phyloP scores from a whole-genome alignment of 2,797 vertebrate species.

The Eutrigla gurnardus region DNA sequence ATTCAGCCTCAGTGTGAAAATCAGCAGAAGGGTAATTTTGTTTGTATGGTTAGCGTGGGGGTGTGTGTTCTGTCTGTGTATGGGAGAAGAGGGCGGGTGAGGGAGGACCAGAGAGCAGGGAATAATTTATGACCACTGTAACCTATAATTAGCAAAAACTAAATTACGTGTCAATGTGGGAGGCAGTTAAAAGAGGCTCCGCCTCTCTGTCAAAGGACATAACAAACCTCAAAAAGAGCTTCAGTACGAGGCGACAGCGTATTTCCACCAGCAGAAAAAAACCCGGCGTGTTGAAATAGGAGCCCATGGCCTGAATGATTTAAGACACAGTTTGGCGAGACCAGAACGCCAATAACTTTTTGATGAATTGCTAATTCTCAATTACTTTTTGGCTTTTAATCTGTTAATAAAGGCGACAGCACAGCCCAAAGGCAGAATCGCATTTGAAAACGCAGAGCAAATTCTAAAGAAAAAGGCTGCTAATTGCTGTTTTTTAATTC shows the following conservation, averaged over 20 bases:
- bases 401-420: constrained; percentile 54
- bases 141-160: constrained; percentile 84
- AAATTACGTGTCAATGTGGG: constrained; percentile 77
- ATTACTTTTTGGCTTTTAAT: constrained; percentile 69
- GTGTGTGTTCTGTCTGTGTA: constrained; percentile 47
- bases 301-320: constrained; percentile 57
- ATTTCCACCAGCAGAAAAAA: constrained; percentile 43
- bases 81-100: constrained; percentile 54
- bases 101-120: constrained; percentile 58
- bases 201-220: constrained; percentile 73
- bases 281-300: constrained; percentile 43
- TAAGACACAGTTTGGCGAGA: constrained; percentile 53
- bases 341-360: constrained; percentile 61
- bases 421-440: constrained; percentile 41
- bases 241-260: constrained; percentile 27
- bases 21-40: constrained; percentile 75
- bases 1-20: constrained; percentile 67
- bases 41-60: constrained; percentile 56
- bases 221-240: constrained; percentile 54
- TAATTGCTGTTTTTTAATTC: constrained; percentile 47
- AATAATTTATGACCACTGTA: constrained; percentile 80
- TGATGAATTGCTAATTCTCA: constrained; percentile 73
- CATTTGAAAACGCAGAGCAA: constrained; percentile 46
- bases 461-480: constrained; percentile 33
- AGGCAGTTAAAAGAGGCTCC: constrained; percentile 71